A percentile compares a stretch with the other conserved stretches of the same genome.
Conservation (phyloP, 2,888 invertebrate genomes). For the Drosophila austrosaltans region DNA sequence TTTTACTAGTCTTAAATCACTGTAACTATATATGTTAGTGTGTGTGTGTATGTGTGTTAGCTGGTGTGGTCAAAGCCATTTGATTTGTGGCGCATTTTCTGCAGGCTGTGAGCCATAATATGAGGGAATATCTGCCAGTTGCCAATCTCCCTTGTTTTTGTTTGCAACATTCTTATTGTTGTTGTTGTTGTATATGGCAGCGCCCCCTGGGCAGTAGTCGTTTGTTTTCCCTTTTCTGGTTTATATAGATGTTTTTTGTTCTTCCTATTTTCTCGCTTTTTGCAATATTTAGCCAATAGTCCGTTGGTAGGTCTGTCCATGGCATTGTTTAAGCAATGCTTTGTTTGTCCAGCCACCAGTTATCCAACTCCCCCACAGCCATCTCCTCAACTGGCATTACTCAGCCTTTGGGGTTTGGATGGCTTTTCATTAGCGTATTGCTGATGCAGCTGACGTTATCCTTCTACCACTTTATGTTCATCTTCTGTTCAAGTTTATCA, state of each 20-base stretch:
- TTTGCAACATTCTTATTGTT: conserved; percentile 38
- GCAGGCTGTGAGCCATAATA: conserved; percentile 54
- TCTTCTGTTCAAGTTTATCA: conserved; percentile 69
- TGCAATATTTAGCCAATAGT: conserved; percentile 73
- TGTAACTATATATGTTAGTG: background rate
- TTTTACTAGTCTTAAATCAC: background rate
- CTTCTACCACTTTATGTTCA: conserved; percentile 24
- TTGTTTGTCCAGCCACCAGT: conserved; percentile 51
- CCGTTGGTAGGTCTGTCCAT: conserved; percentile 19
- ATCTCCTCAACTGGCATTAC: background rate
- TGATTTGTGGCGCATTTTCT: conserved; percentile 72
- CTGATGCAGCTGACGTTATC: conserved; percentile 50
- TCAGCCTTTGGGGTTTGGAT: conserved; percentile 1
- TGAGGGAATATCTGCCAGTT: conserved; percentile 21
- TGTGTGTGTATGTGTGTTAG: conserved; percentile 9
- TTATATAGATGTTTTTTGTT: conserved; percentile 3
- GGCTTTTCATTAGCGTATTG: conserved; percentile 73
- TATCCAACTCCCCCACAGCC: background rate
- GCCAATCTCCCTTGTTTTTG: conserved; percentile 12
- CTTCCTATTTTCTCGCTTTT: conserved; percentile 21
- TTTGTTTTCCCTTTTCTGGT: conserved; percentile 18
- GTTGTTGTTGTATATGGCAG: background rate
- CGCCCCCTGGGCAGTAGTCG: conserved; percentile 42
- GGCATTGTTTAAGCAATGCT: conserved; percentile 63
- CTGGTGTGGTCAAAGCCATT: conserved; percentile 43